Evolutionary conservation across 2,797 vertebrate genomes (phyloP).

Genomic region (Cyprinella venusta): DNA sequence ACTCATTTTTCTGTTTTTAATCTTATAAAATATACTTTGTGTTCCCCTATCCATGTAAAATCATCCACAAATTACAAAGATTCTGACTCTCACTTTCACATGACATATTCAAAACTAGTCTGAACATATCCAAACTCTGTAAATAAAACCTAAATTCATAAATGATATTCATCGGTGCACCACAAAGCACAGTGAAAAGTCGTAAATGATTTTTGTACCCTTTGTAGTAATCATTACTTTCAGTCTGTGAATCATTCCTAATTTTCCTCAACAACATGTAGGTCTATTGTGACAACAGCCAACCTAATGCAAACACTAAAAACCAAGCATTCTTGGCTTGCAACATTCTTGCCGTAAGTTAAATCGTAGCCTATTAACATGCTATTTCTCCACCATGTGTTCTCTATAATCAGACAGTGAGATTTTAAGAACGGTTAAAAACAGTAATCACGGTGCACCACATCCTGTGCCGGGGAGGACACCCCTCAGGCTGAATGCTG

Average conservation of each 20-base stretch:
- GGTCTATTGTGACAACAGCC: neutral
- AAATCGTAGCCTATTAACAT: conserved; percentile 49
- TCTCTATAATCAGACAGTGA: conserved; percentile 55
- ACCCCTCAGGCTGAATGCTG: conserved; percentile 23
- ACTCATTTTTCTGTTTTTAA: neutral
- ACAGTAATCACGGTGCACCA: conserved; percentile 55
- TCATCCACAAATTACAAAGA: neutral
- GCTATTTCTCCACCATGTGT: conserved; percentile 35
- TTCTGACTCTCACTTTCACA: neutral
- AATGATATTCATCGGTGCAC: neutral
- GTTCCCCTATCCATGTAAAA: neutral
- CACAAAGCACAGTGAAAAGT: neutral
- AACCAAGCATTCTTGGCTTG: neutral
- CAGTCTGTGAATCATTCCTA: conserved; percentile 12
- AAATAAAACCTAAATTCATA: conserved; percentile 1
- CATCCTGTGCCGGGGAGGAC: conserved; percentile 52
- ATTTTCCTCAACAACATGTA: neutral
- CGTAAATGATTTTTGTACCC: neutral
- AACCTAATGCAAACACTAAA: neutral
- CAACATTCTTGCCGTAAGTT: neutral
- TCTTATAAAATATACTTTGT: neutral
- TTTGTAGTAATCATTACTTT: neutral
- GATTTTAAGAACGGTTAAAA: conserved; percentile 55
- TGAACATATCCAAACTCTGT: neutral
- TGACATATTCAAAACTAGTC: neutral